A percentile compares a stretch with the other conserved stretches of the same genome.
Conservation (phyloP, 2,113 vertebrate species). For the Phyllopteryx taeniolatus region DNA sequence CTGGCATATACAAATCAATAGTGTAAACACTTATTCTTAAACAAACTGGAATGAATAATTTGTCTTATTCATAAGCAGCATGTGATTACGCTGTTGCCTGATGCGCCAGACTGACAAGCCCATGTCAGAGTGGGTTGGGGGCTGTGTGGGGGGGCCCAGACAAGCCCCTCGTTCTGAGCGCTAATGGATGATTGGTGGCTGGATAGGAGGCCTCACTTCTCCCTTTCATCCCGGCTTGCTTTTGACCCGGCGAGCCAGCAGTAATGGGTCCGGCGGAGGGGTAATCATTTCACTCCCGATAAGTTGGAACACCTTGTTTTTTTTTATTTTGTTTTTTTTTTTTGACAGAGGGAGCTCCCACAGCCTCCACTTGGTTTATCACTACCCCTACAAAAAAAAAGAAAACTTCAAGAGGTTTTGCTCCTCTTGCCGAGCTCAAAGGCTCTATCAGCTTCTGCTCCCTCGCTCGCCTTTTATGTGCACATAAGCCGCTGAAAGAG, state of each 20-base stretch:
- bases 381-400: slow-evolving; percentile 30
- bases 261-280: slow-evolving; percentile 95
- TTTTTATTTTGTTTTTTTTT: slow-evolving; percentile 45
- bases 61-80: slow-evolving; percentile 4
- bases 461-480: slow-evolving; percentile 94
- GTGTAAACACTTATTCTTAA: slow-evolving; percentile 61
- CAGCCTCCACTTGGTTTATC: slow-evolving; percentile 87
- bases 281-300: slow-evolving; percentile 98
- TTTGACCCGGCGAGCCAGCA: slow-evolving; percentile 87
- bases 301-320: slow-evolving; percentile 90
- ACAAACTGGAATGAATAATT: slow-evolving; percentile 68
- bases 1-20: no score
- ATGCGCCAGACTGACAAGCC: slow-evolving; percentile 74
- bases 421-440: slow-evolving; percentile 83
- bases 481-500: slow-evolving; percentile 90
- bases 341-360: slow-evolving; percentile 78
- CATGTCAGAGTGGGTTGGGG: slow-evolving; percentile 59
- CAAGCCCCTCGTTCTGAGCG: slow-evolving; percentile 79
- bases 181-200: slow-evolving; percentile 88
- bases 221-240: slow-evolving; percentile 94
- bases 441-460: slow-evolving; percentile 88
- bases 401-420: slow-evolving; percentile 84
- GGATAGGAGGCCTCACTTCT: slow-evolving; percentile 92
- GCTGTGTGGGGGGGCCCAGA: slow-evolving; percentile 45
- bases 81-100: slow-evolving; percentile 58